Evolutionary conservation across 2,888 invertebrate species (phyloP).

Genomic region (Netelia inedita): DNA sequence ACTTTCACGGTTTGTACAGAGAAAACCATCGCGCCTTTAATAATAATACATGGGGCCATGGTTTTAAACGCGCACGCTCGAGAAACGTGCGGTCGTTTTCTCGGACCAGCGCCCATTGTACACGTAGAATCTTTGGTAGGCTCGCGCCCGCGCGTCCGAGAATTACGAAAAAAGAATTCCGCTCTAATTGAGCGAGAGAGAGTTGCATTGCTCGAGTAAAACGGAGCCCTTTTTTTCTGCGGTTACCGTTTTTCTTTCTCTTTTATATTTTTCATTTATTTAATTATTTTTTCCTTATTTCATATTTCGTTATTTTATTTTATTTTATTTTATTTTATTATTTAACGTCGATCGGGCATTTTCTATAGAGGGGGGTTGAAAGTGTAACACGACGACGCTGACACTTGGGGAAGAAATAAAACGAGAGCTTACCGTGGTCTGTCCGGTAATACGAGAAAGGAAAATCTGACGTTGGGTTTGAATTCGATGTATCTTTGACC

Average conservation of each 20-base stretch:
- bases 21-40: constrained; percentile 62
- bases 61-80: constrained; percentile 33
- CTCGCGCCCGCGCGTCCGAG: constrained; percentile 38
- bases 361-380: constrained; percentile 12
- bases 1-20: constrained; percentile 61
- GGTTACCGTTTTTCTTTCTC: constrained; percentile 9
- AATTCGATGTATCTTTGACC: neutral
- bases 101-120: constrained; percentile 23
- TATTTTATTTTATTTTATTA: neutral
- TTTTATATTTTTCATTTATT: neutral
- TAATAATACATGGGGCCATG: constrained; percentile 62
- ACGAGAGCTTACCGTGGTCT: neutral
- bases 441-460: constrained; percentile 30
- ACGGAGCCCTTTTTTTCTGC: constrained; percentile 35
- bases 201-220: constrained; percentile 35
- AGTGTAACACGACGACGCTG: constrained; percentile 51
- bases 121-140: constrained; percentile 52
- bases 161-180: constrained; percentile 59
- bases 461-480: constrained; percentile 24
- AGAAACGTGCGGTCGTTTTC: neutral
- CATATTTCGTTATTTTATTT: neutral
- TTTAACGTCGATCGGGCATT: neutral
- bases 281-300: neutral
- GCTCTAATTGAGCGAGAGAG: constrained; percentile 68
- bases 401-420: constrained; percentile 13